phyloP scores from a whole-genome alignment of 1,140 invertebrate genomes.

The Homalodisca vitripennis region DNA sequence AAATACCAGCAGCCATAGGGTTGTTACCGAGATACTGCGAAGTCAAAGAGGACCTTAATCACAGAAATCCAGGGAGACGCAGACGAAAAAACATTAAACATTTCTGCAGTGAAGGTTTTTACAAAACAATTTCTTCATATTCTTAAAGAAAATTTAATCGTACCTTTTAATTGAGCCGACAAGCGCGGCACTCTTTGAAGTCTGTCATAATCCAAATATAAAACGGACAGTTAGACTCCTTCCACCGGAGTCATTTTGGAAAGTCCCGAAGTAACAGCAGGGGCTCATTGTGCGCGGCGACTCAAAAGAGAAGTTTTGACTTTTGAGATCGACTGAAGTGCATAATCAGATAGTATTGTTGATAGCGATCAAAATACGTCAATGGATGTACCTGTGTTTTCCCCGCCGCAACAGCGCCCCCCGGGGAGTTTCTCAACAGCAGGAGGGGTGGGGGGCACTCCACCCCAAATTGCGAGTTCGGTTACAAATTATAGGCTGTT shows the following conservation, averaged over 20 bases:
- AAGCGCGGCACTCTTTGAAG: conserved; percentile 1
- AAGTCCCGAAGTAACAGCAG: not conserved
- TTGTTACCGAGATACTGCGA: no score
- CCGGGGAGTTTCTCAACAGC: conserved; percentile 13
- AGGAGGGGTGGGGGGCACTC: not conserved
- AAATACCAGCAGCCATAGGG: no score
- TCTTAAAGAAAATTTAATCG: no score
- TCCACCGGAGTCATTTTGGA: not conserved
- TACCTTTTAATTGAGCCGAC: not conserved
- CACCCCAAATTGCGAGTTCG: conserved; percentile 25
- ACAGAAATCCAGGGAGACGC: no score
- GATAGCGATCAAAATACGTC: conserved; percentile 22
- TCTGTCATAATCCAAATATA: not conserved
- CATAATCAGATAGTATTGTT: conserved; percentile 27
- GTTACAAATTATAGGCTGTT: conserved; percentile 21
- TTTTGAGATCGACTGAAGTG: conserved; percentile 27
- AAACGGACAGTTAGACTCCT: conserved; percentile 12
- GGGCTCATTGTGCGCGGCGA: not conserved
- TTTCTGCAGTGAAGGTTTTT: no score
- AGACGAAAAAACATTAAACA: no score
- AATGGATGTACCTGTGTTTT: conserved; percentile 24
- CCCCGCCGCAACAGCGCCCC: not conserved
- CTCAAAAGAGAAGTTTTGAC: conserved; percentile 20
- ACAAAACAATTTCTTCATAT: no score
- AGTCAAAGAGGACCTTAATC: no score